Conservation (phyloP, 2,888 invertebrate genomes). For the Lycocerus yunnanus region DNA sequence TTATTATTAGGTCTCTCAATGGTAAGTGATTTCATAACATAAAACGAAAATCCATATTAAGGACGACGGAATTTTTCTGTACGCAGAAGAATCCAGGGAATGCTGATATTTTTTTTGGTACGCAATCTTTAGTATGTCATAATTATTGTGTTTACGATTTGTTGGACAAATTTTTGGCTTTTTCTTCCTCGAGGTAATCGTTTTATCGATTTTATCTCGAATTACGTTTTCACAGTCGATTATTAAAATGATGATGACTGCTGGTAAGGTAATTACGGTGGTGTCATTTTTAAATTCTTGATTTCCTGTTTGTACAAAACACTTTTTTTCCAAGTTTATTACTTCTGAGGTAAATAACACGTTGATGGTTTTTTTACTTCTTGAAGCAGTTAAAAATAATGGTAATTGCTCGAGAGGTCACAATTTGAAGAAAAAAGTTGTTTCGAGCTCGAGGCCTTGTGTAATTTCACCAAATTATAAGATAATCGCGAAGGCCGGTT, state of each 20-base stretch:
- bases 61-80: background rate
- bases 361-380: background rate
- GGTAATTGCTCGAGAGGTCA: background rate
- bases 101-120: background rate
- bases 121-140: background rate
- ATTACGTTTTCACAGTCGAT: background rate
- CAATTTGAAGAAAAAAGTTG: background rate
- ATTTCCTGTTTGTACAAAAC: background rate
- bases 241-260: conserved; percentile 2
- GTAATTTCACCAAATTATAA: conserved; percentile 11
- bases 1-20: conserved; percentile 9
- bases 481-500: conserved; percentile 7
- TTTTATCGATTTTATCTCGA: background rate
- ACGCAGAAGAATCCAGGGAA: background rate
- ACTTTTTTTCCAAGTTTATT: background rate
- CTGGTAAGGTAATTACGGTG: background rate
- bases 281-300: background rate
- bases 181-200: background rate
- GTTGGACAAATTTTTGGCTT: background rate
- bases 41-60: conserved; percentile 10
- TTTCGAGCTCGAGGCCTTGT: background rate
- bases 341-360: background rate
- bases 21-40: conserved; percentile 6
- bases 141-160: background rate
- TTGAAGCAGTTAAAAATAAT: background rate